Conservation (phyloP, 2,113 vertebrate species). For the Bufo gargarizans region DNA sequence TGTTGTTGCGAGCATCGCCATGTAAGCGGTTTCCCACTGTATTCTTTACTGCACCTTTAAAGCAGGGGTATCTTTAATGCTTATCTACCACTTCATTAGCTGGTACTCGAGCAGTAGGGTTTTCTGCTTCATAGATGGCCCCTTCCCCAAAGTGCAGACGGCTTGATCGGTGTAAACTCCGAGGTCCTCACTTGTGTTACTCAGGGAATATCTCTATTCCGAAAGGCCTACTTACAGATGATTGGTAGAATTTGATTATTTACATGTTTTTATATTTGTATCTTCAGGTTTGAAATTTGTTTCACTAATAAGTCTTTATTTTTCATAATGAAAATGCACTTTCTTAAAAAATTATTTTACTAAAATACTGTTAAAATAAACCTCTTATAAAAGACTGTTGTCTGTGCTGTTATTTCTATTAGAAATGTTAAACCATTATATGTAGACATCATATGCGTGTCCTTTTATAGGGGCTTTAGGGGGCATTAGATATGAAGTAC, state of each 20-base stretch:
- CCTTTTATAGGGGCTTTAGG: too few relatives aligned
- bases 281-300: not conserved
- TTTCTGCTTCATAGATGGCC: not conserved
- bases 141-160: not conserved
- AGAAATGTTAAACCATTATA: not conserved
- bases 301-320: not conserved
- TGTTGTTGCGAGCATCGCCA: too few relatives aligned
- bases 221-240: not conserved
- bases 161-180: not conserved
- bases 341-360: not conserved
- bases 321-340: not conserved
- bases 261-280: not conserved
- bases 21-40: not conserved
- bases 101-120: not conserved
- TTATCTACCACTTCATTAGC: not conserved
- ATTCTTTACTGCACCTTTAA: not conserved
- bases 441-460: too few relatives aligned
- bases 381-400: not conserved
- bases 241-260: not conserved
- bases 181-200: not conserved
- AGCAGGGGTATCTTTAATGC: too few relatives aligned
- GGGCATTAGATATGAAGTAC: too few relatives aligned
- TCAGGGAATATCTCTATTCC: slow-evolving; percentile 5
- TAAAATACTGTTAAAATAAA: slow-evolving; percentile 29
- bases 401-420: slow-evolving; percentile 4